These are phyloP conservation scores for Cervus canadensis DNA, from an alignment of 2,113 vertebrate species.

Conservation along the genomic window DNA sequence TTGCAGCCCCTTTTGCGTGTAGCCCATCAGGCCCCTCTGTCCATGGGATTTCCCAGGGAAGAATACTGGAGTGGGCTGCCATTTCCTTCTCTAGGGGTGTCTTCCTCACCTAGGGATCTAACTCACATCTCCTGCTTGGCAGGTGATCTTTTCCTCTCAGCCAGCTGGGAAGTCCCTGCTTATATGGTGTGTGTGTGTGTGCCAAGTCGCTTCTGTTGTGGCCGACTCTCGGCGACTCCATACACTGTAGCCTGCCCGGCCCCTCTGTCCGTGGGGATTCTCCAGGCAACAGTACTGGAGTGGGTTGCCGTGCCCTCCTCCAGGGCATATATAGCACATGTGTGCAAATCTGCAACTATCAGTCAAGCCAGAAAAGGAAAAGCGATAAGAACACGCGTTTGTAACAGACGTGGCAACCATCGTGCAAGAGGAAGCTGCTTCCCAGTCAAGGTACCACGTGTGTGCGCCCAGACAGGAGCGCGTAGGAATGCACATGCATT, in stretches of 20 bases:
- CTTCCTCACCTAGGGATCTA: background rate
- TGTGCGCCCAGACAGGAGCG: rapidly evolving
- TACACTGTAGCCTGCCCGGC: background rate
- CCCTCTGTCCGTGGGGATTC: background rate
- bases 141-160: background rate
- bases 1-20: background rate
- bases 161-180: background rate
- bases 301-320: background rate
- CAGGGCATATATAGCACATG: background rate
- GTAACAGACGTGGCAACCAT: background rate
- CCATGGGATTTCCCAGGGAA: background rate
- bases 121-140: background rate
- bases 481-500: rapidly evolving
- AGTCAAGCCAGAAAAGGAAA: background rate
- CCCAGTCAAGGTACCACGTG: no score
- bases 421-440: background rate
- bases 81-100: background rate
- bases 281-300: background rate
- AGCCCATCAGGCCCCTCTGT: background rate
- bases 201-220: background rate
- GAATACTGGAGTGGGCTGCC: background rate
- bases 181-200: background rate
- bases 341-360: background rate
- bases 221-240: background rate
- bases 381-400: background rate